Evolutionary conservation across 1,140 invertebrate genomes (phyloP).

Genomic region (Drosophila kohkoa): DNA sequence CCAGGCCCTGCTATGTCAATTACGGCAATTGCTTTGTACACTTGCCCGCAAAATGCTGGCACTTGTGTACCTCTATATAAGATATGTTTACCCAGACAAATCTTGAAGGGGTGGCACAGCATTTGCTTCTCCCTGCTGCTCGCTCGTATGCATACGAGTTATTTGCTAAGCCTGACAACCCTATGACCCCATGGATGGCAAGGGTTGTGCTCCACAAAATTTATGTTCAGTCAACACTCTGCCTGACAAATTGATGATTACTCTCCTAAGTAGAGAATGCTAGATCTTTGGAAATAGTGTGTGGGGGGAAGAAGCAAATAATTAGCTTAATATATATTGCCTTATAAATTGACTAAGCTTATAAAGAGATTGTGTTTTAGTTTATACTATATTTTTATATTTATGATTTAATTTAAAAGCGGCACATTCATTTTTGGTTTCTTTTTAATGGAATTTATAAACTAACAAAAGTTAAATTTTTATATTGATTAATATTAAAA

Average conservation of each 20-base stretch:
- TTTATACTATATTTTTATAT: not conserved
- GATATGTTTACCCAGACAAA: conserved; percentile 49
- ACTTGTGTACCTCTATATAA: conserved; percentile 54
- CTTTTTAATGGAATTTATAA: no score
- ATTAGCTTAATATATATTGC: conserved; percentile 3
- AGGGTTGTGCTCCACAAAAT: conserved; percentile 20
- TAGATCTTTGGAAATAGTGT: not conserved
- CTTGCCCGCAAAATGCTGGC: conserved; percentile 63
- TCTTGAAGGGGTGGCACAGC: conserved; percentile 10
- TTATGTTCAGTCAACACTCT: conserved; percentile 48
- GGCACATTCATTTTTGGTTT: no score
- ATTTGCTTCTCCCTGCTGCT: conserved; percentile 14
- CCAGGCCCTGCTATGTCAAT: conserved; percentile 52
- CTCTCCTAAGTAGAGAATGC: conserved; percentile 18
- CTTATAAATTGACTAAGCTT: not conserved
- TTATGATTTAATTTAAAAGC: not conserved
- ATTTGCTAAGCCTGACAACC: conserved; percentile 24
- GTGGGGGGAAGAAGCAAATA: not conserved
- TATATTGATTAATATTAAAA: no score
- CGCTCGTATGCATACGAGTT: conserved; percentile 17
- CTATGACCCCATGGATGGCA: not conserved
- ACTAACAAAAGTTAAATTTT: no score
- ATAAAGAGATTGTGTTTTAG: not conserved
- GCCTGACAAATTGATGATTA: conserved; percentile 42
- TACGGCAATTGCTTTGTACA: conserved; percentile 69